Base-by-base conservation (phyloP, 2,888 invertebrate species). In the Phlogophora meticulosa region DNA sequence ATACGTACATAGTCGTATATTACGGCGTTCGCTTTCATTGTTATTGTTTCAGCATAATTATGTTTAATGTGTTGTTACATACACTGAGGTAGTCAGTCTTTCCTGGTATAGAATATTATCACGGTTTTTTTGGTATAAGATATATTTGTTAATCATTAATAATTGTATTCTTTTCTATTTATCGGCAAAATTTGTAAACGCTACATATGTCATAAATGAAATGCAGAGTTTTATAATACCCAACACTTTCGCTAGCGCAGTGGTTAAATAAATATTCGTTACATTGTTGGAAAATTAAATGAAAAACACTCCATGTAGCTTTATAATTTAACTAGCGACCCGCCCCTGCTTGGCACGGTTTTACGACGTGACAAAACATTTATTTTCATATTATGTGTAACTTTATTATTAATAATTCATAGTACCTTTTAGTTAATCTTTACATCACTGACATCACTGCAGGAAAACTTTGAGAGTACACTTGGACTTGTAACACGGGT, bases 291-390 rank as follows among this genome's bases (percentile, higher is more conserved):
- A 53, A 49, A 55, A 55, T 53, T 49, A 2, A 28, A 34, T 43
- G 13, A 22, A 55, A 51, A 43, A 43, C 42, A 36, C 13, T 49
- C 1, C 7, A 66, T 43, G 49, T 43, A 38, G 42, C 24, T 57
- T 61, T 28, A 40, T 61, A 57, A 53, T 57, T 61, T 51, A 71
- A 53, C 28, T 43, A n/a, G n/a, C n/a, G n/a, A n/a, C n/a, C n/a
- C n/a, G n/a, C n/a, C n/a, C n/a, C n/a, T n/a, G n/a, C n/a, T n/a
- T n/a, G n/a, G n/a, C n/a, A n/a, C n/a, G n/a, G n/a, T n/a, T n/a
- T n/a, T n/a, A n/a, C n/a, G n/a, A n/a, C n/a, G n/a, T n/a, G n/a
- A n/a, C n/a, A n/a, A n/a, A n/a, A n/a, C n/a, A n/a, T n/a, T n/a
- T n/a, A n/a, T n/a, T n/a, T n/a, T n/a, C n/a, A n/a, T n/a, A n/a